Conservation (phyloP, 2,888 invertebrate species). For the Protonemura montana region DNA sequence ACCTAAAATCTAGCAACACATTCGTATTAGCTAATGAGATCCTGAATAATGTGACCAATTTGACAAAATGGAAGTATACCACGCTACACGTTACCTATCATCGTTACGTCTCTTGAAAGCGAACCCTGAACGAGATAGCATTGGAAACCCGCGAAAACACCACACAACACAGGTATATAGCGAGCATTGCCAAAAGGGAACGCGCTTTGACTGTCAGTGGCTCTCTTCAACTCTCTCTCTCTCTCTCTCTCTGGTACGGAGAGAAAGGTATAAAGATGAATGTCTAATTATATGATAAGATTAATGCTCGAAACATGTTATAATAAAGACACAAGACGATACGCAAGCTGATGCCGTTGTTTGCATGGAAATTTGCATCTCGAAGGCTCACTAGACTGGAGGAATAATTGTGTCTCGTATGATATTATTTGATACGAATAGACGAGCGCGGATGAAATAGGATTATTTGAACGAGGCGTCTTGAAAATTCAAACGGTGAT, state of each 20-base stretch:
- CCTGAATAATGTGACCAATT: neutral
- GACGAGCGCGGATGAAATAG: neutral
- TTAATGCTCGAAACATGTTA: neutral
- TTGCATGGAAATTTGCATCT: neutral
- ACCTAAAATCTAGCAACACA: neutral
- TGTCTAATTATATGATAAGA: constrained; percentile 12
- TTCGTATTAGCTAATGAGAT: neutral
- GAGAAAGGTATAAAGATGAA: neutral
- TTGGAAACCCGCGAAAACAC: too few species aligned
- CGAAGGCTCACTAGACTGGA: neutral
- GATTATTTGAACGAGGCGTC: neutral
- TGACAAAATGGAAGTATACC: neutral
- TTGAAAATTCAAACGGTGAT: neutral
- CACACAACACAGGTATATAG: too few species aligned
- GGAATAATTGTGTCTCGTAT: neutral
- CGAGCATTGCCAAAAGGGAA: too few species aligned
- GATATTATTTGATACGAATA: neutral
- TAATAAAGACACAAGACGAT: neutral
- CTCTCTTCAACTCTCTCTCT: too few species aligned
- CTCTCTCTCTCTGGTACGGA: neutral
- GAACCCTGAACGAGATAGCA: too few species aligned
- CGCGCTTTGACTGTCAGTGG: too few species aligned
- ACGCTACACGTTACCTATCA: too few species aligned
- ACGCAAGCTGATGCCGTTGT: neutral
- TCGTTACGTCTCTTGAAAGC: too few species aligned